Evolutionary conservation across 2,888 invertebrate genomes (phyloP).

Genomic region (Chrysolina americana): DNA sequence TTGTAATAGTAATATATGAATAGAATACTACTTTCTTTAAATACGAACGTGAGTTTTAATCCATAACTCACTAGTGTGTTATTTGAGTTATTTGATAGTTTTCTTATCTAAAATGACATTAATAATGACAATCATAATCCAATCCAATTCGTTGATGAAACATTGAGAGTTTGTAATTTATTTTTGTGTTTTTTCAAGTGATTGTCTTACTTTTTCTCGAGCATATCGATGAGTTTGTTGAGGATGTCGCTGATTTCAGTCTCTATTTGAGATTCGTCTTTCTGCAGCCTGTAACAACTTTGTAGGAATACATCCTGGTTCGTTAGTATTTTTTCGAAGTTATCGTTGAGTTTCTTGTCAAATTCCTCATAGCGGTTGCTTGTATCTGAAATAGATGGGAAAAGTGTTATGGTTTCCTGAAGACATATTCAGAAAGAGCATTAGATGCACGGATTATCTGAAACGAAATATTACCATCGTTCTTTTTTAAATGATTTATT

Average conservation of each 20-base stretch:
- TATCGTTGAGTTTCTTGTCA: constrained; percentile 63
- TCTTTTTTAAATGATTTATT: too few relatives aligned
- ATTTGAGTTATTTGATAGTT: too few relatives aligned
- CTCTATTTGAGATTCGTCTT: constrained; percentile 75
- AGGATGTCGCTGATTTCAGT: constrained; percentile 76
- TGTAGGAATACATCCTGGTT: constrained; percentile 78
- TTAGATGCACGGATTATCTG: too few relatives aligned
- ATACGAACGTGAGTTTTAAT: too few relatives aligned
- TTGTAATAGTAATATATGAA: too few relatives aligned
- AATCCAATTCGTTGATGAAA: too few relatives aligned
- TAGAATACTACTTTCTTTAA: too few relatives aligned
- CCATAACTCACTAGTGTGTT: too few relatives aligned
- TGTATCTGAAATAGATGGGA: not conserved
- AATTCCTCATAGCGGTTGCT: constrained; percentile 57
- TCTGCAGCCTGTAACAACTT: constrained; percentile 78
- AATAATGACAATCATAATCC: too few relatives aligned
- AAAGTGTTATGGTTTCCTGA: not conserved
- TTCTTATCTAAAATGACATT: too few relatives aligned
- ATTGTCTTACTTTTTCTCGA: constrained; percentile 74
- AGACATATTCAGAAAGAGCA: not conserved
- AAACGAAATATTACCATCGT: too few relatives aligned
- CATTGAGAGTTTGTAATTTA: too few relatives aligned
- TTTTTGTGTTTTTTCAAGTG: not conserved
- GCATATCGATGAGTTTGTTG: constrained; percentile 75
- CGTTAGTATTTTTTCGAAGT: constrained; percentile 75